Conservation (phyloP, 2,888 invertebrate genomes). For the Polydrusus cervinus region DNA sequence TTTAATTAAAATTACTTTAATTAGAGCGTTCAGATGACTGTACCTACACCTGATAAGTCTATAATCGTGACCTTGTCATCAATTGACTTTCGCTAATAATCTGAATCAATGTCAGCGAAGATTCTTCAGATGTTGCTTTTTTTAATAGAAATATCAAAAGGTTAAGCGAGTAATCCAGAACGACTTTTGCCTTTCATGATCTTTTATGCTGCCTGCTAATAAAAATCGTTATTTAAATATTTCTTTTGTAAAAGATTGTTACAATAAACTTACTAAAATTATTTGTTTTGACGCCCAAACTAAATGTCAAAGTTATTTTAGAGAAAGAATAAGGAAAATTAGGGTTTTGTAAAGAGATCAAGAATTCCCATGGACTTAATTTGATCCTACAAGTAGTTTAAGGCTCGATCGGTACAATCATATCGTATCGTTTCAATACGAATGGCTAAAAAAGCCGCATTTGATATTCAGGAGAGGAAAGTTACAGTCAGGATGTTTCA, state of each 20-base stretch:
- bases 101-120: slow-evolving; percentile 39
- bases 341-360: no score
- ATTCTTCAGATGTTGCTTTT: slow-evolving; percentile 32
- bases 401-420: no score
- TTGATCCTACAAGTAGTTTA: no score
- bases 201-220: slow-evolving; percentile 25
- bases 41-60: slow-evolving; percentile 46
- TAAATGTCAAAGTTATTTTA: no score
- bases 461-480: no score
- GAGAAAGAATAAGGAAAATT: no score
- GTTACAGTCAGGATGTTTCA: no score
- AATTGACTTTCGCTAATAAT: slow-evolving; percentile 43
- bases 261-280: no score
- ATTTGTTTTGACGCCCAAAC: neutral
- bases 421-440: no score
- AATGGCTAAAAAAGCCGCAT: no score
- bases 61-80: slow-evolving; percentile 40
- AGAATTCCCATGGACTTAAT: no score
- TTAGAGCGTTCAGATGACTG: slow-evolving; percentile 24
- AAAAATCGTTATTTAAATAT: slow-evolving; percentile 19
- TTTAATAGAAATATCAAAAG: slow-evolving; percentile 44
- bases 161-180: slow-evolving; percentile 55
- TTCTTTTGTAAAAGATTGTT: neutral
- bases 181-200: slow-evolving; percentile 49
- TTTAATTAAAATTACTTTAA: slow-evolving; percentile 19